phyloP scores from a whole-genome alignment of 2,797 vertebrate genomes.

The Strix occidentalis region DNA sequence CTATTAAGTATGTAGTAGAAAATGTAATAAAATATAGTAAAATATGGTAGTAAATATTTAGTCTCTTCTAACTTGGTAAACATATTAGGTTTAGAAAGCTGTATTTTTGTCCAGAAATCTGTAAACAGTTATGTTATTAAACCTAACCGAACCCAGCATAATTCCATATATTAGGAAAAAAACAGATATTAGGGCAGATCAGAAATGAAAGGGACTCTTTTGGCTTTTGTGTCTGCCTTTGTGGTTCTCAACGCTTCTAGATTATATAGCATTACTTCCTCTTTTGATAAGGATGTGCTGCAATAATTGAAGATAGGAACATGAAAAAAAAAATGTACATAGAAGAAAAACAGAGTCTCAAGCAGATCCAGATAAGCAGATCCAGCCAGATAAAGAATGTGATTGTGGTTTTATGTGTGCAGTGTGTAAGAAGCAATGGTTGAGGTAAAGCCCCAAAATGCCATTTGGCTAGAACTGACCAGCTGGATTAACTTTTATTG shows the following conservation, averaged over 20 bases:
- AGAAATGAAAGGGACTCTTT: background rate
- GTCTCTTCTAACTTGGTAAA: background rate
- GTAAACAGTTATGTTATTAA: background rate
- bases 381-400: background rate
- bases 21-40: background rate
- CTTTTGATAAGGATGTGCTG: background rate
- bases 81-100: background rate
- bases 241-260: background rate
- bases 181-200: background rate
- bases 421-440: background rate
- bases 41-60: background rate
- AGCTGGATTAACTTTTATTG: background rate
- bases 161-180: background rate
- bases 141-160: background rate
- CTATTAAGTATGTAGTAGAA: background rate
- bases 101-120: background rate
- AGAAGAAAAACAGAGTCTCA: background rate
- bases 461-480: background rate
- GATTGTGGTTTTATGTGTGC: background rate
- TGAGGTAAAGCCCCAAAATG: background rate
- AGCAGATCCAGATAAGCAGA: background rate
- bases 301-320: background rate
- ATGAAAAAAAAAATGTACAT: background rate
- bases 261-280: background rate
- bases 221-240: background rate